Percentiles rank a stretch among this genome's conserved stretches.
Conservation (phyloP, 2,888 invertebrate genomes). For the Sipha maydis region DNA sequence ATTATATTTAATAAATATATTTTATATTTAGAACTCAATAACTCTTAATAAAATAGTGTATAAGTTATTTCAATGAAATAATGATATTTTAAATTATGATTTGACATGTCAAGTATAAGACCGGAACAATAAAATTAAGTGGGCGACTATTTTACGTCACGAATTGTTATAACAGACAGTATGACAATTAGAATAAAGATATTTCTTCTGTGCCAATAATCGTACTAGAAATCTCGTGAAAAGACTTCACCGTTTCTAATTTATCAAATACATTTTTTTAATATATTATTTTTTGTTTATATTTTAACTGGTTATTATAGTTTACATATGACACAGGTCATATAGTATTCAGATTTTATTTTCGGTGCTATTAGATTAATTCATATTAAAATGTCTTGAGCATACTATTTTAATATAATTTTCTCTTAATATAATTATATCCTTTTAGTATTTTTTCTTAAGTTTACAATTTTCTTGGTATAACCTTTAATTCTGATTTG, state of each 20-base stretch:
- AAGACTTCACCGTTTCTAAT: slow-evolving; percentile 41
- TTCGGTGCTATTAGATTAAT: neutral
- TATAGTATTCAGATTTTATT: neutral
- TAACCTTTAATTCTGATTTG: too few relatives aligned
- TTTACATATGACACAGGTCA: neutral
- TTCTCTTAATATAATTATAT: neutral
- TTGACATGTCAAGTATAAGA: neutral
- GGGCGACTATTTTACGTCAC: slow-evolving; percentile 43
- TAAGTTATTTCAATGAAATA: slow-evolving; percentile 1
- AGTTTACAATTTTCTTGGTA: too few relatives aligned
- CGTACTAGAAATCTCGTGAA: slow-evolving; percentile 26
- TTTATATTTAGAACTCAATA: neutral
- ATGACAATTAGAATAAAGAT: slow-evolving; percentile 43
- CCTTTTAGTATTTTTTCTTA: neutral
- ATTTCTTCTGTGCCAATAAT: slow-evolving; percentile 30
- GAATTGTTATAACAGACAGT: slow-evolving; percentile 31
- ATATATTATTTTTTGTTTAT: slow-evolving; percentile 11
- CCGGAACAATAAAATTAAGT: slow-evolving; percentile 20
- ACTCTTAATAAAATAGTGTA: neutral
- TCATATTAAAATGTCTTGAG: too few relatives aligned
- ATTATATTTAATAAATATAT: slow-evolving; percentile 2
- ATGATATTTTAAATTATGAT: slow-evolving; percentile 8
- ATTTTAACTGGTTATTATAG: neutral
- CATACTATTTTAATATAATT: neutral
- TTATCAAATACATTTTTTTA: slow-evolving; percentile 15